A percentile compares a stretch with the other conserved stretches of the same genome.
Conservation (phyloP, 2,113 vertebrate species). For the Poeciliopsis prolifica region DNA sequence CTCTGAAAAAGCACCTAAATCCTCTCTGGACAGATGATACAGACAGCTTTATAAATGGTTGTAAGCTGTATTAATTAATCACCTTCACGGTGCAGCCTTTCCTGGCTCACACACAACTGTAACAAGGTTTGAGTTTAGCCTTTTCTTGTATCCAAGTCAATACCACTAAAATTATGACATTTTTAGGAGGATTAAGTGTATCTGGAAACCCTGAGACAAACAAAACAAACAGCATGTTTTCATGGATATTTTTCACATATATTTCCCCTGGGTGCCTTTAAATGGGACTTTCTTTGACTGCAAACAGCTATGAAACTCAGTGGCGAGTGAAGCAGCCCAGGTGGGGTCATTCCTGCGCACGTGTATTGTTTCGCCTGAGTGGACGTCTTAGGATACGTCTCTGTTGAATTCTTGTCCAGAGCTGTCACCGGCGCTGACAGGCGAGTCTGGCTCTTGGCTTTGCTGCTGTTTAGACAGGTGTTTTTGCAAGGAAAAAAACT, state of each 20-base stretch:
- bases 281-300: slow-evolving; percentile 3
- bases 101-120: slow-evolving; percentile 54
- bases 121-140: slow-evolving; percentile 46
- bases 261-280: slow-evolving; percentile 43
- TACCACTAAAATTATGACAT: slow-evolving; percentile 39
- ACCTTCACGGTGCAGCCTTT: slow-evolving; percentile 59
- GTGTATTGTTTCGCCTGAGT: slow-evolving; percentile 72
- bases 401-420: slow-evolving; percentile 68
- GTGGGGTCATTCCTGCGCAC: slow-evolving; percentile 66
- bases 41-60: slow-evolving; percentile 70
- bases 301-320: slow-evolving; percentile 30
- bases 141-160: slow-evolving; percentile 37
- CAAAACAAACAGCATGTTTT: slow-evolving; percentile 37
- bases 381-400: slow-evolving; percentile 68
- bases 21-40: slow-evolving; percentile 70
- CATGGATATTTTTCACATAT: slow-evolving; percentile 1
- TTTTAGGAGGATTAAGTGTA: slow-evolving; percentile 48
- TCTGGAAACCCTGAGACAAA: slow-evolving; percentile 24
- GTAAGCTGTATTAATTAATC: slow-evolving; percentile 78
- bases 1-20: slow-evolving; percentile 67
- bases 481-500: slow-evolving; percentile 81
- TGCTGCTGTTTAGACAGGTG: slow-evolving; percentile 84
- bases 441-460: slow-evolving; percentile 76
- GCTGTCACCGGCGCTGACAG: slow-evolving; percentile 78
- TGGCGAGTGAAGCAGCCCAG: slow-evolving; percentile 42